Evolutionary conservation across 1,140 invertebrate species (phyloP).

Genomic region (Apis mellifera): DNA sequence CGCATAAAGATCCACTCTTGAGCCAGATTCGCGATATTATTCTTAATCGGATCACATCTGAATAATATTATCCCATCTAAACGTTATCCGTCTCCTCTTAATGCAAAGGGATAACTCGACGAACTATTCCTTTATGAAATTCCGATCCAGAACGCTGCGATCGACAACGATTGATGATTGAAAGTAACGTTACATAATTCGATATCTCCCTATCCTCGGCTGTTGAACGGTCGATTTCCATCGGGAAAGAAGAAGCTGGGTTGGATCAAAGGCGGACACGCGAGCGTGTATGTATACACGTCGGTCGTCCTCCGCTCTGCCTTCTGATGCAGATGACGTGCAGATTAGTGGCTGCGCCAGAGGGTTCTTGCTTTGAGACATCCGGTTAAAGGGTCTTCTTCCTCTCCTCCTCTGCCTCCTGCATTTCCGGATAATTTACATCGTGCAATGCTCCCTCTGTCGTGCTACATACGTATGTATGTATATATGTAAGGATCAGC

Average conservation of each 20-base stretch:
- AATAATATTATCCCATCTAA: too few relatives aligned
- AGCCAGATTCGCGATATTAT: too few relatives aligned
- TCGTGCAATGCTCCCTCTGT: conserved; percentile 31
- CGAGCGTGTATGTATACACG: neutral
- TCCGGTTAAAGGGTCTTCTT: conserved; percentile 40
- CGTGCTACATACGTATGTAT: neutral
- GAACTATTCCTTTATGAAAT: neutral
- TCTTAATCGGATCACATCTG: too few relatives aligned
- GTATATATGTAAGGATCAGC: neutral
- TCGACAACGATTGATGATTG: neutral
- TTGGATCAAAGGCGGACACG: neutral
- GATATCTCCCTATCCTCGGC: neutral
- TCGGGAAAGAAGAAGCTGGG: neutral
- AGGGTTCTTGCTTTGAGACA: conserved; percentile 73
- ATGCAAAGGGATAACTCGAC: too few relatives aligned
- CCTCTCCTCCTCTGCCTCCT: conserved; percentile 50
- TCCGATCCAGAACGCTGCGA: neutral
- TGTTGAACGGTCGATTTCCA: neutral
- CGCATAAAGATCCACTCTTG: too few relatives aligned
- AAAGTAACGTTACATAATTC: neutral
- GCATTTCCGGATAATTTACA: conserved; percentile 72
- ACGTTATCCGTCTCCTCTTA: too few relatives aligned
- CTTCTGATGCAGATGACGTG: conserved; percentile 72
- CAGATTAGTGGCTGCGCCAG: conserved; percentile 66
- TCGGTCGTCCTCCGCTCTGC: conserved; percentile 17